Conservation (phyloP, 2,797 vertebrate genomes). For the Sebastes itinus region DNA sequence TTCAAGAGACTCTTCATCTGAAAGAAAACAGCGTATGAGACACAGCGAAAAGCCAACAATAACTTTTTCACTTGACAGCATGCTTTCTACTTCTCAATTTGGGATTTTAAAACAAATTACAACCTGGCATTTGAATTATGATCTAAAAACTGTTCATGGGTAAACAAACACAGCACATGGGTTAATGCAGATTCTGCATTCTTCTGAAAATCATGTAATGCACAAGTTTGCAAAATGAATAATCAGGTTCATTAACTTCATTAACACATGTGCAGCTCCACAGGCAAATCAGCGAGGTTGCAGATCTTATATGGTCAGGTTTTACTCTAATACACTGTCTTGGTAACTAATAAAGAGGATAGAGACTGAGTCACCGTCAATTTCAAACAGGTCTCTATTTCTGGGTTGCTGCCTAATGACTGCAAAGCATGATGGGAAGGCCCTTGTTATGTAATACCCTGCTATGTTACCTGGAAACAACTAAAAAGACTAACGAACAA, state of each 20-base stretch:
- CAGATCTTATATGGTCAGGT: not conserved
- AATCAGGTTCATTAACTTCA: not conserved
- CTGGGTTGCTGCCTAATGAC: conserved; percentile 61
- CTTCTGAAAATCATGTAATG: not conserved
- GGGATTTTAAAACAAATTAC: conserved; percentile 25
- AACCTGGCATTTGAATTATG: conserved; percentile 22
- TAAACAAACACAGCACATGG: conserved; percentile 28
- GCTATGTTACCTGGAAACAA: conserved; percentile 65
- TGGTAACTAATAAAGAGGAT: conserved; percentile 17
- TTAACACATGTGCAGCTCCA: not conserved
- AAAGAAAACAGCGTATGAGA: conserved; percentile 92
- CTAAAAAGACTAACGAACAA: conserved; percentile 43
- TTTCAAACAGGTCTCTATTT: conserved; percentile 60
- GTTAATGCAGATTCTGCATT: not conserved
- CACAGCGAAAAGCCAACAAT: conserved; percentile 79
- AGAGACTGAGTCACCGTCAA: conserved; percentile 39
- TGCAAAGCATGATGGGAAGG: conserved; percentile 61
- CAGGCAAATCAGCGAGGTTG: not conserved
- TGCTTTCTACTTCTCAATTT: conserved; percentile 50
- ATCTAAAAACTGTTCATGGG: conserved; percentile 8
- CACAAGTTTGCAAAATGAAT: not conserved
- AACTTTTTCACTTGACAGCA: conserved; percentile 67
- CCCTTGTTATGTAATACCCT: conserved; percentile 51
- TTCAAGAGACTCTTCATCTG: conserved; percentile 90
- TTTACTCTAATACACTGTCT: conserved; percentile 9